Conservation (phyloP, 2,113 vertebrate genomes). For the Thunnus maccoyii region DNA sequence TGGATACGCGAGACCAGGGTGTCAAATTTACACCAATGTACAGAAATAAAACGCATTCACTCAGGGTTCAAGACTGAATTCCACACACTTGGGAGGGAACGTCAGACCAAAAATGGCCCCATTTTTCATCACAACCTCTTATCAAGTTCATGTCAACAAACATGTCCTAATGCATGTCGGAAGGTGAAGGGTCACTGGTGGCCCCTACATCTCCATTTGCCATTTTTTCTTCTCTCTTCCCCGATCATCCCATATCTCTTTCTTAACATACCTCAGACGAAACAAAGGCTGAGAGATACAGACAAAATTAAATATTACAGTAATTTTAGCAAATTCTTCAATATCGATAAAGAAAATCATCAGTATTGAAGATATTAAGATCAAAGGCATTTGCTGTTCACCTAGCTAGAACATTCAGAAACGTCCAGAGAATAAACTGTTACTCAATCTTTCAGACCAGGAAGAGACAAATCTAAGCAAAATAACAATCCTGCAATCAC, state of each 20-base stretch:
- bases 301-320: no score
- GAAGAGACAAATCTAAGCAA: no score
- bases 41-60: conserved; percentile 3
- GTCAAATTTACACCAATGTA: conserved; percentile 16
- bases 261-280: background rate
- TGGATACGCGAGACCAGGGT: background rate
- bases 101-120: background rate
- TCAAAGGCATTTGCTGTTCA: no score
- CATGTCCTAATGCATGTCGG: background rate
- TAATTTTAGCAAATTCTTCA: no score
- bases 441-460: no score
- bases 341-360: no score
- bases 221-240: background rate
- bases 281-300: no score
- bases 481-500: no score
- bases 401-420: no score
- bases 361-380: no score
- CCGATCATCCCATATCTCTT: background rate
- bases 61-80: background rate
- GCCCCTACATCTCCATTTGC: background rate
- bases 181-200: background rate
- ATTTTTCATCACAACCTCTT: conserved; percentile 26
- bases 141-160: background rate
- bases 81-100: background rate
- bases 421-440: no score